phyloP scores from a whole-genome alignment of 2,113 vertebrate species.

The Sylvietta virens region DNA sequence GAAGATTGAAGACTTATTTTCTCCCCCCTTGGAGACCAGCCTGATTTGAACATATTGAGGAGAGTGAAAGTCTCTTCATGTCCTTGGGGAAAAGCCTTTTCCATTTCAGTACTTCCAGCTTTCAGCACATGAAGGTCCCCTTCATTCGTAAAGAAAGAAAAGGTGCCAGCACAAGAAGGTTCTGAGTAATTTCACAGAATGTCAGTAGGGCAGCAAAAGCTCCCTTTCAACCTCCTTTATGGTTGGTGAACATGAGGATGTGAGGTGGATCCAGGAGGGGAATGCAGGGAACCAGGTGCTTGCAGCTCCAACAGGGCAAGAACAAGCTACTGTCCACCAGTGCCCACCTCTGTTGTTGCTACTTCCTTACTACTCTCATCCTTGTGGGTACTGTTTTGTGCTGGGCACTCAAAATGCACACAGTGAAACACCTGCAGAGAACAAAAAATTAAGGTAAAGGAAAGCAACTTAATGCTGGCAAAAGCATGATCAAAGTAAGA shows the following conservation, averaged over 20 bases:
- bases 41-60: conserved; percentile 48
- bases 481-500: background rate
- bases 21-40: conserved; percentile 21
- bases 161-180: background rate
- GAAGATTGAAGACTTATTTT: conserved; percentile 65
- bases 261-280: conserved; percentile 27
- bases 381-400: conserved; percentile 80
- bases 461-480: background rate
- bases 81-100: conserved; percentile 54
- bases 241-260: conserved; percentile 45
- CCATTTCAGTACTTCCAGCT: background rate
- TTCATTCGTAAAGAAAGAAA: conserved; percentile 1
- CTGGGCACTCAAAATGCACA: conserved; percentile 96
- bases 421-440: conserved; percentile 92
- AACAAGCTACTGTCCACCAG: conserved; percentile 48
- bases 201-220: background rate
- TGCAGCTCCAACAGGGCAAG: conserved; percentile 28
- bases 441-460: background rate
- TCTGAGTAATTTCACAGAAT: background rate
- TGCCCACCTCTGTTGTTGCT: conserved; percentile 29
- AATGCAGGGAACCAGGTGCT: conserved; percentile 46
- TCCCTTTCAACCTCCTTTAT: conserved; percentile 4
- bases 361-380: conserved; percentile 77
- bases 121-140: conserved; percentile 14
- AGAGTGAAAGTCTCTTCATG: conserved; percentile 23